Evolutionary conservation across 2,113 vertebrate species (phyloP).

Genomic region (Caracal caracal): DNA sequence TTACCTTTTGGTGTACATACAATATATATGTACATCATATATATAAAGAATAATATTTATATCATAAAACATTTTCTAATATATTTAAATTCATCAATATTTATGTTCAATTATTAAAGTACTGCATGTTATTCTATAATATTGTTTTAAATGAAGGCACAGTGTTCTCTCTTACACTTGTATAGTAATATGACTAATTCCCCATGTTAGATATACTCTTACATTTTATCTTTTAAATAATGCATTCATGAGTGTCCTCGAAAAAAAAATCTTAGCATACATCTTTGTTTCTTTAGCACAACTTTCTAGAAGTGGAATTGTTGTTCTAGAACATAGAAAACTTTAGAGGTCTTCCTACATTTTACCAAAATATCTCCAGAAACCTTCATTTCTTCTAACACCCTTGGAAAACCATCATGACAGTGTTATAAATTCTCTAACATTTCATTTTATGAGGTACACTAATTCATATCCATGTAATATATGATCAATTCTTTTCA

Average conservation of each 20-base stretch:
- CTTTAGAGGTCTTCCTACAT: not conserved
- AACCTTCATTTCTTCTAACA: slow-evolving; percentile 5
- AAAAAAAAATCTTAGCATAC: not conserved
- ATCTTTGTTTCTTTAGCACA: not conserved
- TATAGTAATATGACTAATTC: not conserved
- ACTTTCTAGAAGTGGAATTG: not conserved
- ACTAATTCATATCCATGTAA: not conserved
- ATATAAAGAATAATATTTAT: not conserved
- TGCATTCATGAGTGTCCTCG: not conserved
- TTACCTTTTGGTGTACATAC: not conserved
- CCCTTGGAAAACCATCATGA: not conserved
- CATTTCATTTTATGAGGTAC: slow-evolving; percentile 17
- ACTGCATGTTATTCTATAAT: not conserved
- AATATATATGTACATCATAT: not conserved
- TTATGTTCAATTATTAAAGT: not conserved
- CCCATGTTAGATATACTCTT: not conserved
- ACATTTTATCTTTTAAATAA: not conserved
- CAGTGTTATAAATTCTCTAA: not conserved
- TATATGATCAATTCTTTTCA: not conserved
- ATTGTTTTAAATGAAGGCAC: not conserved
- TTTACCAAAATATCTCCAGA: not conserved
- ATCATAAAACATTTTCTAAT: not conserved
- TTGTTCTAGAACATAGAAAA: not conserved
- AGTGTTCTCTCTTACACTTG: not conserved
- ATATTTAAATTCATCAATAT: not conserved